Conservation (phyloP, 2,797 vertebrate genomes). For the Argyrosomus regius region DNA sequence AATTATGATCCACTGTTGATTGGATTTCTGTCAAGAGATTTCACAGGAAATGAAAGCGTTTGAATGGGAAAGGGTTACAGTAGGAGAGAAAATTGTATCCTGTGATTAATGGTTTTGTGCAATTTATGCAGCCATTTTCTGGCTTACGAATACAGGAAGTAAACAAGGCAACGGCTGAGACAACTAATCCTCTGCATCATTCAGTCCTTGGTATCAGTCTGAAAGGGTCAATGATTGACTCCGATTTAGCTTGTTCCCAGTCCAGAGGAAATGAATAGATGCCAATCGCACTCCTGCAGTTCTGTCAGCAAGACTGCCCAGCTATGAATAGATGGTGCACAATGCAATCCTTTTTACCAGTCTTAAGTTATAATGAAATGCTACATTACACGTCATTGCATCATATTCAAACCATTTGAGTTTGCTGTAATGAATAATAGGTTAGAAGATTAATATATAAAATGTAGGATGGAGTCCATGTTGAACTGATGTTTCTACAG, state of each 20-base stretch:
- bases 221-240: slow-evolving; percentile 84
- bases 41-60: slow-evolving; percentile 78
- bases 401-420: slow-evolving; percentile 14
- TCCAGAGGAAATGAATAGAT: slow-evolving; percentile 81
- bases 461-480: neutral
- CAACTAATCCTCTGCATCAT: slow-evolving; percentile 69
- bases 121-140: slow-evolving; percentile 68
- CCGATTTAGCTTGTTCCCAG: slow-evolving; percentile 68
- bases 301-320: slow-evolving; percentile 68
- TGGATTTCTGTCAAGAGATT: slow-evolving; percentile 74
- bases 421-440: neutral
- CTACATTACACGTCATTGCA: slow-evolving; percentile 9
- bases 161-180: slow-evolving; percentile 68
- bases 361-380: slow-evolving; percentile 43
- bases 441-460: neutral
- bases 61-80: slow-evolving; percentile 58
- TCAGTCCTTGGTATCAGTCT: slow-evolving; percentile 67
- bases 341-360: slow-evolving; percentile 39
- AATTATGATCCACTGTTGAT: slow-evolving; percentile 75
- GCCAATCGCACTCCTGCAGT: slow-evolving; percentile 73
- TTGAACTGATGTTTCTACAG: too few relatives aligned
- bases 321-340: slow-evolving; percentile 58
- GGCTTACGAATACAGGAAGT: slow-evolving; percentile 60
- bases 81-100: slow-evolving; percentile 55
- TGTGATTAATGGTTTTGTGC: slow-evolving; percentile 75